Conservation (phyloP, 2,113 vertebrate species). For the Semnornis frantzii region DNA sequence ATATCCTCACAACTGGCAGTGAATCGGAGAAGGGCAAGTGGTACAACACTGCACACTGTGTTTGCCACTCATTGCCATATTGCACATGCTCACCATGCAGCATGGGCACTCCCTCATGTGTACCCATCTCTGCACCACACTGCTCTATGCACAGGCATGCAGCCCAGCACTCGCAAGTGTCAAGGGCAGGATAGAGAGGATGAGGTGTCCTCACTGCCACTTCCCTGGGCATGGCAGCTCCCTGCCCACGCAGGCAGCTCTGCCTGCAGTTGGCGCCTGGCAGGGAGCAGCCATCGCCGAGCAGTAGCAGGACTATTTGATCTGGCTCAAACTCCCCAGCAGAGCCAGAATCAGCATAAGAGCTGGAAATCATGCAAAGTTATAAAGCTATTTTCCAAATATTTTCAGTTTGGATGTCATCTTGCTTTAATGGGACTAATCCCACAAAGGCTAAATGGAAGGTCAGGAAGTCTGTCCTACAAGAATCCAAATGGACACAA, state of each 20-base stretch:
- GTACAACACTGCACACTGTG: background rate
- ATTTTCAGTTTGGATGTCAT: background rate
- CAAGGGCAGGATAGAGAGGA: background rate
- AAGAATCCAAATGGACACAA: background rate
- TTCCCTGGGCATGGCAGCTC: background rate
- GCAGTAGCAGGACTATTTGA: background rate
- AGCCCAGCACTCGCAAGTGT: rapidly evolving
- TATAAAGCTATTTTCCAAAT: background rate
- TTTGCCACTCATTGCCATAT: rapidly evolving
- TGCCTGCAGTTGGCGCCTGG: too few relatives aligned
- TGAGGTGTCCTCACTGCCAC: background rate
- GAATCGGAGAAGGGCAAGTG: background rate
- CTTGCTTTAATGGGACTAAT: background rate
- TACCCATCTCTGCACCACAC: rapidly evolving
- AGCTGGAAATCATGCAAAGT: background rate
- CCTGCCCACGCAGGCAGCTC: background rate
- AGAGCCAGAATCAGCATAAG: background rate
- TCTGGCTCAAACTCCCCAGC: background rate
- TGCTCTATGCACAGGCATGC: rapidly evolving
- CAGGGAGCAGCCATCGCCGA: background rate
- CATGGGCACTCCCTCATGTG: rapidly evolving
- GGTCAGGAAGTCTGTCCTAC: background rate
- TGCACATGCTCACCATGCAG: rapidly evolving
- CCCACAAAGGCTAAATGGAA: background rate
- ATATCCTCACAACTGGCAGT: background rate